A percentile compares a stretch with the other conserved stretches of the same genome.
These are phyloP conservation scores for Mus minutoides DNA, from an alignment of 2,797 vertebrate species.

Conservation along the genomic window DNA sequence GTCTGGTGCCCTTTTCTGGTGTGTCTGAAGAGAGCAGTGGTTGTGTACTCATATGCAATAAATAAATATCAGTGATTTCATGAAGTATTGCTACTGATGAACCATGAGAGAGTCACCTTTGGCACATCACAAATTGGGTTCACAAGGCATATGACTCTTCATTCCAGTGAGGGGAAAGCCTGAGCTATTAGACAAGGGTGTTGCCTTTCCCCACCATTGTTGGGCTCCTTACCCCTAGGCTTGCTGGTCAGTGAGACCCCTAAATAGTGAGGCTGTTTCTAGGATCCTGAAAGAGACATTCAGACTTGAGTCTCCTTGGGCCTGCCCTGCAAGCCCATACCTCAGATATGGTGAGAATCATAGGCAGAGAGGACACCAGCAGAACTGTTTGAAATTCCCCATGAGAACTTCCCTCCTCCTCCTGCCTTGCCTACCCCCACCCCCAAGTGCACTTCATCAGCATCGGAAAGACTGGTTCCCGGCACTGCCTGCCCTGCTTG, in stretches of 20 bases:
- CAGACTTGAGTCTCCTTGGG: neutral
- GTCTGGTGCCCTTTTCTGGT: no score
- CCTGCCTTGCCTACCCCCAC: constrained; percentile 56
- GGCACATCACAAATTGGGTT: neutral
- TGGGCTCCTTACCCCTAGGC: neutral
- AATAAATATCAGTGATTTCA: neutral
- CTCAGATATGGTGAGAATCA: constrained; percentile 47
- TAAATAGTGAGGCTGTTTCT: neutral
- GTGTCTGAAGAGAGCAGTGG: no score
- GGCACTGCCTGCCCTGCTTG: constrained; percentile 82
- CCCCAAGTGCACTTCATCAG: constrained; percentile 81
- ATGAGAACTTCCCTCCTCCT: constrained; percentile 69
- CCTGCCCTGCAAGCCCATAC: constrained; percentile 24
- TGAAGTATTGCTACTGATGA: constrained; percentile 13
- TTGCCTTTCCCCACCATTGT: neutral
- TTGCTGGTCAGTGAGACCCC: neutral
- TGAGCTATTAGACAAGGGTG: neutral
- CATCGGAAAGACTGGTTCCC: constrained; percentile 79
- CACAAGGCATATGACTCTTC: constrained; percentile 16
- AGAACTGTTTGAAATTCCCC: constrained; percentile 80
- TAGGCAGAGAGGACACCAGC: constrained; percentile 46
- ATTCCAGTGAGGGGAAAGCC: constrained; percentile 38
- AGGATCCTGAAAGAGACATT: constrained; percentile 39
- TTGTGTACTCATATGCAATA: no score
- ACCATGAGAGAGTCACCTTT: neutral